Percentiles rank a stretch among this genome's conserved stretches.
These are phyloP conservation scores for Emys orbicularis DNA, from an alignment of 2,797 vertebrate species.

Conservation along the genomic window DNA sequence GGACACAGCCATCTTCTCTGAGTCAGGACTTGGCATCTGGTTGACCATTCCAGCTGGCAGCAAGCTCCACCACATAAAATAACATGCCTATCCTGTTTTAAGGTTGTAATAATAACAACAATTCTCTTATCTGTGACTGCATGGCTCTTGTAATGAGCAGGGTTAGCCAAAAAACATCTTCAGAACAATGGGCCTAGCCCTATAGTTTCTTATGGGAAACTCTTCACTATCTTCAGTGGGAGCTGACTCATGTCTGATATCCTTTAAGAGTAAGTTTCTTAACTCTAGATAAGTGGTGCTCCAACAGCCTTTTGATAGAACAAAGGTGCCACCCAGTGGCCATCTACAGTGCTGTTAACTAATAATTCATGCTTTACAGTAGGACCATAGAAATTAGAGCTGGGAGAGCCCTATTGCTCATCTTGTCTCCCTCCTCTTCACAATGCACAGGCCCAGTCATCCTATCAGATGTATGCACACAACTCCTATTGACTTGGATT, in stretches of 20 bases:
- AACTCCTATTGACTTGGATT: background rate
- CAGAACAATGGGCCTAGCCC: background rate
- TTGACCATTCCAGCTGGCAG: background rate
- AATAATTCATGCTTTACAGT: slow-evolving; percentile 5
- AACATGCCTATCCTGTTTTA: background rate
- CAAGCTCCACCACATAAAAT: background rate
- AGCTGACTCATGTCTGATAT: background rate
- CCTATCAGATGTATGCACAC: background rate
- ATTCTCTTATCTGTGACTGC: background rate
- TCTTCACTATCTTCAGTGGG: background rate
- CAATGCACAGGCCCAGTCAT: accelerated
- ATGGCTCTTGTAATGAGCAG: background rate
- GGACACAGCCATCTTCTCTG: background rate
- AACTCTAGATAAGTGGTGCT: slow-evolving; percentile 49
- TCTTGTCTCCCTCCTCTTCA: background rate
- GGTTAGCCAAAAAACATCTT: background rate
- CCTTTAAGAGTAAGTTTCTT: slow-evolving; percentile 60
- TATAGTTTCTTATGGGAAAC: background rate
- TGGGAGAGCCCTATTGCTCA: background rate
- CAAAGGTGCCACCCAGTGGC: slow-evolving; percentile 77
- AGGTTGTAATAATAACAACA: background rate
- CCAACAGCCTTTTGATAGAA: slow-evolving; percentile 62
- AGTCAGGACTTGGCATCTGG: background rate
- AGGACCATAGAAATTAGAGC: background rate
- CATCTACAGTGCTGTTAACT: slow-evolving; percentile 64